Evolutionary conservation across 1,140 invertebrate species (phyloP), one percentile per base, ranked within the genome.

Genomic region (Leptinotarsa lineolata): DNA sequence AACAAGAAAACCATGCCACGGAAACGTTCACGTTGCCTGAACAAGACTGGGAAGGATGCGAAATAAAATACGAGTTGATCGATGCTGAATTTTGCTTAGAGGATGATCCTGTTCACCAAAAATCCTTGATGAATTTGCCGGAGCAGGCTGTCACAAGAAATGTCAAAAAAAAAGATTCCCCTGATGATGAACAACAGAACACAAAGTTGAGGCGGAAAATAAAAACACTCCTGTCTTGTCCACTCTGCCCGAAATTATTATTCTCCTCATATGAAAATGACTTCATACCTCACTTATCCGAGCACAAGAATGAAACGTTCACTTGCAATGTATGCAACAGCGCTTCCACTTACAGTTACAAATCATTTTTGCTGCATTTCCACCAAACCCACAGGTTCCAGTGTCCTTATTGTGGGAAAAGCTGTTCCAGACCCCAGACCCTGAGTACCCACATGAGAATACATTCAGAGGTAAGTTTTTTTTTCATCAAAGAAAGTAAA

Each of bases 341-440:
- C 20, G 21, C 12, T 15, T 13, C 11, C 3, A n/a, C 48, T n/a
- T 24, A 68, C 16, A 58, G n/a, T 22, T 18, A 4, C 16, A 22
- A 58, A n/a, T 24, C 67, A 45, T 68, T 24, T 54, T 13, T 68
- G 18, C 46, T 48, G 18, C 67, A 68, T 58, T 68, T 54, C 20
- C n/a, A 21, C 44, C 11, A 54, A 21, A 16, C 22, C 13, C 67
- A 68, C 48, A 68, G 48, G 45, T 58, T 20, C 22, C 67, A 68
- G 44, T 68, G 67, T 48, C 67, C 67, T 8, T 68, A 68, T 54
- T 68, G 67, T 24, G 18, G 48, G 8, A 68, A 68, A 22, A 68
- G 67, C 45, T 68, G 13, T 54, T 22, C 20, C 21, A 68, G 4
- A 21, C n/a, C n/a, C 15, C 18, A 45, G n/a, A 54, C 44, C 1